A percentile compares a stretch with the other conserved stretches of the same genome.
phyloP scores from a whole-genome alignment of 2,797 vertebrate species.

The Champsocephalus esox region DNA sequence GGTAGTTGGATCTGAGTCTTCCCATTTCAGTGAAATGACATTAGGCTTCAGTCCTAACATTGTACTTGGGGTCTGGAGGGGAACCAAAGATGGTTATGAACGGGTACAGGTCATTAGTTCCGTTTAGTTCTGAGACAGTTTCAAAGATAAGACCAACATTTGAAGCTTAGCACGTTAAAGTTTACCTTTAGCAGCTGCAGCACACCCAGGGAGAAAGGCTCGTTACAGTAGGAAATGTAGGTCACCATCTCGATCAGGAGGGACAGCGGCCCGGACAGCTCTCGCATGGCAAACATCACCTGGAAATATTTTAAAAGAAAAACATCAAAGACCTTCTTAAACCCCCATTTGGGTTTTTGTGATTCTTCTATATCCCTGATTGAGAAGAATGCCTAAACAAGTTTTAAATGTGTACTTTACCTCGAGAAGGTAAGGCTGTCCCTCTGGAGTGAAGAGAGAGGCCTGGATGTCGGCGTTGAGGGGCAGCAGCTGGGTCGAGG shows the following conservation, averaged over 20 bases:
- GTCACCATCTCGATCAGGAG: constrained; percentile 96
- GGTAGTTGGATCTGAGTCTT: no score
- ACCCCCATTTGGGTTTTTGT: neutral
- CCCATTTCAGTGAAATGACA: no score
- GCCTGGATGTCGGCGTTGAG: constrained; percentile 93
- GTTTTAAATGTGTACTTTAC: constrained; percentile 68
- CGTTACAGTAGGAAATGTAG: constrained; percentile 95
- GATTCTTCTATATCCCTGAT: neutral
- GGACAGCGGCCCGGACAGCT: constrained; percentile 91
- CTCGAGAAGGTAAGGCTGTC: constrained; percentile 95
- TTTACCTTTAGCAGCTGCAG: constrained; percentile 95
- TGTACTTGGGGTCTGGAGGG: no score
- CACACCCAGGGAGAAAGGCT: constrained; percentile 93
- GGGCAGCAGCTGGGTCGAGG: constrained; percentile 85
- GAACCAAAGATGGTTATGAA: no score
- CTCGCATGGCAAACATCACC: constrained; percentile 97
- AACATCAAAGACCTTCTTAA: neutral
- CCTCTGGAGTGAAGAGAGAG: constrained; percentile 93
- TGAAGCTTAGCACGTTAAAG: no score
- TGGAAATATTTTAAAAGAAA: constrained; percentile 53
- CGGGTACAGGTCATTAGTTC: no score
- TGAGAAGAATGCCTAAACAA: no score
- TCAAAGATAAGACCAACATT: no score
- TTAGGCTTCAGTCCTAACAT: no score
- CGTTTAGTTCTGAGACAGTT: no score